Evolutionary conservation across 1,140 invertebrate genomes (phyloP).

Genomic region (Drosophila santomea): DNA sequence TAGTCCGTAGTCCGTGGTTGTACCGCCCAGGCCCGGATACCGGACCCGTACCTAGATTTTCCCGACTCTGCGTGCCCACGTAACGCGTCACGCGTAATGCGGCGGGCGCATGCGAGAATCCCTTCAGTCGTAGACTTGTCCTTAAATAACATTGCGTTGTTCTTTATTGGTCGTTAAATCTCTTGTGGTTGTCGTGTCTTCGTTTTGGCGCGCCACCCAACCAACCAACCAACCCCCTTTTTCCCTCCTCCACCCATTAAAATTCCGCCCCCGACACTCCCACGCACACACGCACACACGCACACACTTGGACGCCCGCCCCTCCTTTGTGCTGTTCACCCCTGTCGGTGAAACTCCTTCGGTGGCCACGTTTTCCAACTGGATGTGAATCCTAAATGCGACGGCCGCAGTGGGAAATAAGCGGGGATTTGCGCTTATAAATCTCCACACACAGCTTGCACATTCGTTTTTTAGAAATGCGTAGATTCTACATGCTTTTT

Average conservation of each 20-base stretch:
- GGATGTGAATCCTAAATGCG: conserved; percentile 43
- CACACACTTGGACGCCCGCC: conserved; percentile 2
- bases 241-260: neutral
- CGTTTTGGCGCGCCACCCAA: conserved; percentile 29
- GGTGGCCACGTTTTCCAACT: conserved; percentile 36
- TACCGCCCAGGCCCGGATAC: neutral
- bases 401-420: conserved; percentile 15
- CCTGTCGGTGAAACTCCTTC: conserved; percentile 13
- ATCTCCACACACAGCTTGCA: neutral
- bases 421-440: neutral
- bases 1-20: too few relatives aligned
- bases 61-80: conserved; percentile 30
- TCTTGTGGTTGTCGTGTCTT: conserved; percentile 81
- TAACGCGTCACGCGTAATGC: conserved; percentile 37
- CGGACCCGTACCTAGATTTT: conserved; percentile 8
- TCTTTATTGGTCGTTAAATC: conserved; percentile 83
- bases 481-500: neutral
- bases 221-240: conserved; percentile 3
- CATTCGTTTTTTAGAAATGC: neutral
- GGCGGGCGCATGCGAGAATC: conserved; percentile 57
- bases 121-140: conserved; percentile 62
- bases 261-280: conserved; percentile 8
- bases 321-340: conserved; percentile 41
- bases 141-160: conserved; percentile 81
- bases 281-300: conserved; percentile 5